Evolutionary conservation across 2,888 invertebrate genomes (phyloP), one percentile per base, ranked within the genome.

Genomic region (Phlogophora meticulosa): DNA sequence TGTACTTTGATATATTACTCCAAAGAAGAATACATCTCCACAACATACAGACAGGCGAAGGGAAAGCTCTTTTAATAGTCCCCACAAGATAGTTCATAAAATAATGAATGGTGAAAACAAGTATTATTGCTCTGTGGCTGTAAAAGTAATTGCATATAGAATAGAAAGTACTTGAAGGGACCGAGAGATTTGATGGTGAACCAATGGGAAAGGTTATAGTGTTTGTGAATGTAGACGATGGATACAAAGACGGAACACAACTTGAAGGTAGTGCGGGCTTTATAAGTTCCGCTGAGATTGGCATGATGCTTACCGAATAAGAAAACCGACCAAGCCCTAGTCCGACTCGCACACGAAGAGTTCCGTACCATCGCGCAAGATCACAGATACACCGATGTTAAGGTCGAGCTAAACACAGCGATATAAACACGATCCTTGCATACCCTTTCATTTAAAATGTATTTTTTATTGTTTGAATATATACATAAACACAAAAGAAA

Each of bases 81-180:
- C 24, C 9, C 24, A 17, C n/a, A 45, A 4, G 55, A 53, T 20
- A 24, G 24, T 36, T 36, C 28, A 43, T 34, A 55, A 51, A 60
- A 52, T 36, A 55, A 67, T 61, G 38, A 43, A 24, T 24, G 45
- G 46, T 49, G 57, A 45, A 70, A 61, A 45, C 20, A 24, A 24
- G 48, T 34, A 2, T 28, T 36, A 48, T 55, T 7, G 52, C 20
- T 59, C 22, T 36, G 28, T 49, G 24, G 46, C 7, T 17, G 28
- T 57, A 40, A 49, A 55, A 13, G 34, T 40, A 40, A 56, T 64
- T 28, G 40, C 20, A 17, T 42, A 17, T 42, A 11, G 4, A 1
- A 10, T 46, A 32, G 53, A 69, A 69, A 43, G 48, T 52, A 22
- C 13, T 32, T 5, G 42, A 32, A 56, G 60, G 45, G 34, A 22